Evolutionary conservation across 2,113 vertebrate species (phyloP).

Genomic region (Origma solitaria): DNA sequence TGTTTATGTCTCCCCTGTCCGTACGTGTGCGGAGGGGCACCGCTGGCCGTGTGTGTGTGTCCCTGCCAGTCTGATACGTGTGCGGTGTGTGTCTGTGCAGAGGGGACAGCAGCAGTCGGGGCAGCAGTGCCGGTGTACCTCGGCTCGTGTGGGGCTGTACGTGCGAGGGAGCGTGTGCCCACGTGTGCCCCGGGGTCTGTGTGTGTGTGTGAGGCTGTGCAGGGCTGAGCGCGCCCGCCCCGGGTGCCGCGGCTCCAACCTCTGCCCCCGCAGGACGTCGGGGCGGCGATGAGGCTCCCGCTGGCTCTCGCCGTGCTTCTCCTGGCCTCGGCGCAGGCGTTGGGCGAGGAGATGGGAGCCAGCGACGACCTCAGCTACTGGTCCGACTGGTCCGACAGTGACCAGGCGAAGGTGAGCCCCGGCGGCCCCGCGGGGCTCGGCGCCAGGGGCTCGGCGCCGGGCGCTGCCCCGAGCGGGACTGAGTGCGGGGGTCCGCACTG

Average conservation of each 20-base stretch:
- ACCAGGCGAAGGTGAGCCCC: constrained; percentile 79
- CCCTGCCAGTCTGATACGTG: not conserved
- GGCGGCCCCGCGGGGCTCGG: not conserved
- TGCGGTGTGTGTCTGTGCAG: accelerated
- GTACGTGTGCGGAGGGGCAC: not conserved
- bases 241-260: not conserved
- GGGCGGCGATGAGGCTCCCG: constrained; percentile 80
- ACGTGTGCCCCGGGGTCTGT: accelerated
- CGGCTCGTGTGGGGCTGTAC: accelerated
- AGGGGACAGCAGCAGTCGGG: too few species aligned
- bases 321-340: constrained; percentile 74
- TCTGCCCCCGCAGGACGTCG: not conserved
- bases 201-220: accelerated
- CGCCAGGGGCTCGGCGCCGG: accelerated
- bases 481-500: not conserved
- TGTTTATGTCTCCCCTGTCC: accelerated
- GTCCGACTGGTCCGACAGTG: constrained; percentile 79
- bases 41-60: not conserved
- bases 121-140: too few species aligned
- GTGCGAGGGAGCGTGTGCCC: not conserved
- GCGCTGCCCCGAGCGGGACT: accelerated
- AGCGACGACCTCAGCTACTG: constrained; percentile 81
- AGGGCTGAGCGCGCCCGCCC: not conserved
- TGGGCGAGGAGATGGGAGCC: constrained; percentile 75
- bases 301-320: constrained; percentile 77